Percentiles rank a stretch among this genome's conserved stretches.
phyloP scores from a whole-genome alignment of 2,113 vertebrate species.

The Zeus faber region DNA sequence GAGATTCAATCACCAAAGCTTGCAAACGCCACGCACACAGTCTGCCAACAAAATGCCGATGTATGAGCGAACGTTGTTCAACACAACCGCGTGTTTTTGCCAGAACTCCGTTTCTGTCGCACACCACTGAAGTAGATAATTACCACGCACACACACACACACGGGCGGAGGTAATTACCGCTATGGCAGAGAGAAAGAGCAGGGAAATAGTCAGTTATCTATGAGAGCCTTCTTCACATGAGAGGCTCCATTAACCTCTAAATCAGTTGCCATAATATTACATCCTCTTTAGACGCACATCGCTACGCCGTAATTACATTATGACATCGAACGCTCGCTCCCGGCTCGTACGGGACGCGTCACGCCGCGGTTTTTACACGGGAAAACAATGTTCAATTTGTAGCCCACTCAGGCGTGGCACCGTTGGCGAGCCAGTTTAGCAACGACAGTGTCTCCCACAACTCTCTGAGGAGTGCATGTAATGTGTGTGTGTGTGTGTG shows the following conservation, averaged over 20 bases:
- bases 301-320: slow-evolving; percentile 31
- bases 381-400: slow-evolving; percentile 28
- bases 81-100: no score
- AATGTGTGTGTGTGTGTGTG: slow-evolving; percentile 12
- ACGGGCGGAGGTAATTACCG: background rate
- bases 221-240: slow-evolving; percentile 47
- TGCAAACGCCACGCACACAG: no score
- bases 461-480: slow-evolving; percentile 44
- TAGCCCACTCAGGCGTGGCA: slow-evolving; percentile 11
- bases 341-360: background rate
- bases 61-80: no score
- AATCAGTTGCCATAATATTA: slow-evolving; percentile 40
- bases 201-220: background rate
- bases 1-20: no score
- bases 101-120: no score
- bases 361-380: slow-evolving; percentile 12
- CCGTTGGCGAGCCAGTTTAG: slow-evolving; percentile 30
- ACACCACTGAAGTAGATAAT: background rate
- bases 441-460: slow-evolving; percentile 21
- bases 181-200: slow-evolving; percentile 13
- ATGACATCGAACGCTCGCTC: slow-evolving; percentile 27
- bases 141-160: slow-evolving; percentile 18
- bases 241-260: slow-evolving; percentile 59
- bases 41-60: no score
- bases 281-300: slow-evolving; percentile 43